Evolutionary conservation across 2,113 vertebrate genomes (phyloP).

Genomic region (Salvelinus fontinalis): DNA sequence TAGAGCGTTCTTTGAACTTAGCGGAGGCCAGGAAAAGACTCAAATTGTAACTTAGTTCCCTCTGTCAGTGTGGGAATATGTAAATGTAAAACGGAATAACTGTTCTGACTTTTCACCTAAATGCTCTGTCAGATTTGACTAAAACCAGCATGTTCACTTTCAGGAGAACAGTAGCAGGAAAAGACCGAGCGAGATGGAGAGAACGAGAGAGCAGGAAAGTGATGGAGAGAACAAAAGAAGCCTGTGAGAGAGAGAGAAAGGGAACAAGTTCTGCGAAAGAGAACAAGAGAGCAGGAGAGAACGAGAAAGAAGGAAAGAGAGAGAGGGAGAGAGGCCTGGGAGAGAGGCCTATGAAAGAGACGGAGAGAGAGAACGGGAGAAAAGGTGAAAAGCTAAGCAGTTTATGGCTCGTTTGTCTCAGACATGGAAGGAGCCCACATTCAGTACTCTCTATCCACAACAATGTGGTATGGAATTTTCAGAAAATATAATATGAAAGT

Average conservation of each 20-base stretch:
- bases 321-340: neutral
- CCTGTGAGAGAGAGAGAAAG: slow-evolving; percentile 12
- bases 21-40: neutral
- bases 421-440: slow-evolving; percentile 46
- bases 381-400: slow-evolving; percentile 55
- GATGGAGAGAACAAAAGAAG: neutral
- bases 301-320: slow-evolving; percentile 10
- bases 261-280: neutral
- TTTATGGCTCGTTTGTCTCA: slow-evolving; percentile 63
- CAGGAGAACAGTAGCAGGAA: slow-evolving; percentile 44
- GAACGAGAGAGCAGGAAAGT: slow-evolving; percentile 11
- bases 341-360: neutral
- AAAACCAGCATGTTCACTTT: slow-evolving; percentile 69
- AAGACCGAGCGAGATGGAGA: neutral
- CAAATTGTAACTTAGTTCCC: neutral
- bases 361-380: slow-evolving; percentile 3
- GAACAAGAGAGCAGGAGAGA: neutral
- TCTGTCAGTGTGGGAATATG: slow-evolving; percentile 23
- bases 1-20: neutral
- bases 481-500: slow-evolving; percentile 63
- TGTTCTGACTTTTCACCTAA: slow-evolving; percentile 44
- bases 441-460: slow-evolving; percentile 46
- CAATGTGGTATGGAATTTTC: slow-evolving; percentile 49
- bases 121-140: slow-evolving; percentile 67
- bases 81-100: slow-evolving; percentile 32